phyloP scores from a whole-genome alignment of 1,140 invertebrate species.

The Epicauta chinensis region DNA sequence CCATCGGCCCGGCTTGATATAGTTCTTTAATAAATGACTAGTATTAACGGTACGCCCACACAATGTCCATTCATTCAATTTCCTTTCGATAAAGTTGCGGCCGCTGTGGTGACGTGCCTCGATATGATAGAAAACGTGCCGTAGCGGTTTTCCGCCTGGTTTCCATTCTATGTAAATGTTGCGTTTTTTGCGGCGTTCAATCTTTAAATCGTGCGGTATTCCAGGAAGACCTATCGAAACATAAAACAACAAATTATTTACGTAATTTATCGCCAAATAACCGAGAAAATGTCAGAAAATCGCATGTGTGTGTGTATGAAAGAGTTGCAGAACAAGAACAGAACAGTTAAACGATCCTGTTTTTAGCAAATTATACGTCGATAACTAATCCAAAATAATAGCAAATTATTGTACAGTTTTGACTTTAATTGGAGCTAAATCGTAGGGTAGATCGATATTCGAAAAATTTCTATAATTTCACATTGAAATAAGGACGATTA shows the following conservation, averaged over 20 bases:
- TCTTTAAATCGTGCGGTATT: constrained; percentile 42
- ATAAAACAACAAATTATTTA: background rate
- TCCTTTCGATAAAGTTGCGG: constrained; percentile 44
- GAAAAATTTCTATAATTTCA: no score
- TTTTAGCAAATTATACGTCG: no score
- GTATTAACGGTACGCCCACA: constrained; percentile 40
- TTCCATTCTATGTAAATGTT: constrained; percentile 41
- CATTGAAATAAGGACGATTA: no score
- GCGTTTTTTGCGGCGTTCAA: constrained; percentile 36
- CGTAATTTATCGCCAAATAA: no score
- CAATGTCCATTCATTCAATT: constrained; percentile 49
- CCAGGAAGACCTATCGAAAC: constrained; percentile 41
- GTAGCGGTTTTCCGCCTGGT: constrained; percentile 4
- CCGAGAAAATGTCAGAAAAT: no score
- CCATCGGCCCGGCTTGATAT: constrained; percentile 63
- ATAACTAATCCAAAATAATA: no score
- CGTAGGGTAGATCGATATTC: no score
- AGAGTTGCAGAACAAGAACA: no score
- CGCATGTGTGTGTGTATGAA: no score
- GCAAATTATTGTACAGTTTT: no score
- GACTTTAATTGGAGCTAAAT: no score
- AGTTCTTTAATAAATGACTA: constrained; percentile 49
- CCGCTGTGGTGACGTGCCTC: constrained; percentile 54
- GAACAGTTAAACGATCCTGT: no score
- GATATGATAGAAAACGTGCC: constrained; percentile 43